Evolutionary conservation across 1,140 invertebrate genomes (phyloP).

Genomic region (Steinernema feltiae): DNA sequence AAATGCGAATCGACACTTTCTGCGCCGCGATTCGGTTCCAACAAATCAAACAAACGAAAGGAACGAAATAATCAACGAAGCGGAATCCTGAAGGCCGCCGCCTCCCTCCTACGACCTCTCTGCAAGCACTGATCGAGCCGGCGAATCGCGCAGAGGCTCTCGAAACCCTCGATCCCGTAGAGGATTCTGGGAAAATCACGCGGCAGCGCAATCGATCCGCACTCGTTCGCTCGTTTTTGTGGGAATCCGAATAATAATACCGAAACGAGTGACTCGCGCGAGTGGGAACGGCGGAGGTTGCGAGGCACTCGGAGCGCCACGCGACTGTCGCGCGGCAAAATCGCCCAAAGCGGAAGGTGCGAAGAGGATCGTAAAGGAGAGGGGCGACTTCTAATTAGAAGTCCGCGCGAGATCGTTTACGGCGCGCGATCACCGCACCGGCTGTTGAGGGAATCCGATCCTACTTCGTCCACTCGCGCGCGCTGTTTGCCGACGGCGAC

Average conservation of each 20-base stretch:
- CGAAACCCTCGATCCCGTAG: too few species aligned
- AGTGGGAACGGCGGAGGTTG: too few species aligned
- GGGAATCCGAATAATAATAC: constrained; percentile 3
- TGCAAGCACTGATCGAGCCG: too few species aligned
- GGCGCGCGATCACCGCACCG: background rate
- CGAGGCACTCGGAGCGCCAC: background rate
- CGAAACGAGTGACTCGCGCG: background rate
- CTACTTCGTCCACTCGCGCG: background rate
- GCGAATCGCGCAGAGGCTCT: too few species aligned
- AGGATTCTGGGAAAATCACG: constrained; percentile 6
- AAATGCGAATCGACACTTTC: background rate
- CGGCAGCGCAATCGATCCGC: background rate
- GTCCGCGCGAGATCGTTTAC: background rate
- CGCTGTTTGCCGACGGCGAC: too few species aligned
- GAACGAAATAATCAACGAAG: background rate
- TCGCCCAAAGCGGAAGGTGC: background rate
- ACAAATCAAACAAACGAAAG: background rate
- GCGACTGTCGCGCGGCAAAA: background rate
- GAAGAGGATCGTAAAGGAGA: background rate
- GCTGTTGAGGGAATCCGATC: background rate
- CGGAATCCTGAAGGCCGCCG: too few species aligned
- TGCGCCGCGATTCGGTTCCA: background rate
- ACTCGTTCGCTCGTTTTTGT: background rate
- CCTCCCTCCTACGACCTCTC: too few species aligned
- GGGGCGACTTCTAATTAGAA: background rate